Base-by-base conservation (phyloP, 2,888 invertebrate genomes). In the Eudemis profundana region DNA sequence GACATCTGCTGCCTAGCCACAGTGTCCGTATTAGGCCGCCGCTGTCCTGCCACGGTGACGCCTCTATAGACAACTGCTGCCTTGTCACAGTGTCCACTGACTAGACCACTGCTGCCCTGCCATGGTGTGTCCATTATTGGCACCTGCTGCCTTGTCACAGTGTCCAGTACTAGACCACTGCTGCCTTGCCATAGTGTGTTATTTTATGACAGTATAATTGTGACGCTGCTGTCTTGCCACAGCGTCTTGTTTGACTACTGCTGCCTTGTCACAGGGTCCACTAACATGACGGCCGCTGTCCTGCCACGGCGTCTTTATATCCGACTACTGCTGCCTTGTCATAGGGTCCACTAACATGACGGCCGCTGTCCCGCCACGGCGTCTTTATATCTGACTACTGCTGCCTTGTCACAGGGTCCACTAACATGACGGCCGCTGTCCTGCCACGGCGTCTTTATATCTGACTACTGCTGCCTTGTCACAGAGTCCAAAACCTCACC, bases 71-170 rank as follows among this genome's bases (percentile, higher is more conserved):
- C 47, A 15, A 21, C 54, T 53, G 38, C 51, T 62, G 51, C 40
- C 33, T n/a, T 29, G 23, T 38, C 61, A 51, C 46, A 51, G 50
- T 27, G 33, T 51, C 17, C 29, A 50, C 62, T 50, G 51, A 4
- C n/a, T 3, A 10, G 15, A 44, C 54, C 36, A 36, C 61, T 49
- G 57, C 63, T 63, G 49, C 61, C 62, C 17, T 15, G 53, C 27
- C 64, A 53, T 57, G 15, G 49, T 27, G 47, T 38, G 33, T 38
- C 14, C 46, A 12, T 49, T 49, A 54, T 44, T 42, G 59, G 38
- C 54, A 54, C n/a, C 64, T 59, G 68, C 68, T 70, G 69, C 64
- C 60, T 23, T 23, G 56, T n/a, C 63, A 66, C 66, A 56, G 56
- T 38, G 57, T 38, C 8, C 12, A 33, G 2, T 38, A 7, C n/a